Evolutionary conservation across 2,113 vertebrate genomes (phyloP).

Genomic region (Myxocyprinus asiaticus): DNA sequence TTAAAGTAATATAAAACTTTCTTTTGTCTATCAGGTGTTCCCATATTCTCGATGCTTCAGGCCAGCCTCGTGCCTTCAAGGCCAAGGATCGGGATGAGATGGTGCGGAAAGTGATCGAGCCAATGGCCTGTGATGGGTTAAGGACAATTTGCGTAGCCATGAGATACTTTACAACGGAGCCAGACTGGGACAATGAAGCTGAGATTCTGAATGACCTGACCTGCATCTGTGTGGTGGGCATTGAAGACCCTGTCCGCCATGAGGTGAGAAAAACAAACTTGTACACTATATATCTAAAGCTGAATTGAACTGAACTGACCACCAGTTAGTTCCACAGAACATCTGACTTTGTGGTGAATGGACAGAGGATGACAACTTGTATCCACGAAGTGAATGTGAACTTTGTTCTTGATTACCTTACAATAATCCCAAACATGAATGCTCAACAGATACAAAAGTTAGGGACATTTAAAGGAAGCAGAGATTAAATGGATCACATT

Average conservation of each 20-base stretch:
- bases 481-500: background rate
- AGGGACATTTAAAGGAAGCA: background rate
- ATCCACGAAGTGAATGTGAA: too few relatives aligned
- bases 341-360: background rate
- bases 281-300: too few relatives aligned
- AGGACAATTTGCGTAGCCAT: slow-evolving; percentile 93
- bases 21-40: slow-evolving; percentile 80
- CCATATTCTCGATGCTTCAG: slow-evolving; percentile 82
- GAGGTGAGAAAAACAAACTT: slow-evolving; percentile 76
- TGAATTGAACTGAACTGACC: too few relatives aligned
- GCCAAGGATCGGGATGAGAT: slow-evolving; percentile 91
- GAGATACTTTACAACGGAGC: slow-evolving; percentile 86
- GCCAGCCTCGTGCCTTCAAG: slow-evolving; percentile 81
- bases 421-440: too few relatives aligned
- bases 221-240: slow-evolving; percentile 90
- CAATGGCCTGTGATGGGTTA: slow-evolving; percentile 93
- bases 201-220: slow-evolving; percentile 88
- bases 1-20: background rate
- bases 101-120: slow-evolving; percentile 91
- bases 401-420: too few relatives aligned
- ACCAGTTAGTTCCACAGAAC: too few relatives aligned
- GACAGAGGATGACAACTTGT: background rate
- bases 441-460: too few relatives aligned
- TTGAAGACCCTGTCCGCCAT: slow-evolving; percentile 93
- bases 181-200: slow-evolving; percentile 86